Percentiles rank a stretch among this genome's conserved stretches.
phyloP scores from a whole-genome alignment of 2,888 invertebrate species.

The Lithophane semibrunnea region DNA sequence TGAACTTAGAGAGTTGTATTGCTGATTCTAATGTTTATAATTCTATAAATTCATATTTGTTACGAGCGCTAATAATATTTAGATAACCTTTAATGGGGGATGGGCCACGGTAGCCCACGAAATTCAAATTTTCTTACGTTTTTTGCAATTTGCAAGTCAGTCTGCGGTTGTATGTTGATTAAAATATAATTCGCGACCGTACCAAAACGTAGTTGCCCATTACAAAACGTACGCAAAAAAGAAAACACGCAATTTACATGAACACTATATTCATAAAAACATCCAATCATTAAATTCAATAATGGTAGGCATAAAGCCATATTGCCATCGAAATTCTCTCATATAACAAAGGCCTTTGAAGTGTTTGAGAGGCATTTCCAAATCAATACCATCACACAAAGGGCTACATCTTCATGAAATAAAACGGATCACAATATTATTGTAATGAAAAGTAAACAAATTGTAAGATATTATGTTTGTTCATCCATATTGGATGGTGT shows the following conservation, averaged over 20 bases:
- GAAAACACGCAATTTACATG: too few relatives aligned
- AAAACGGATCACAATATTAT: conserved; percentile 72
- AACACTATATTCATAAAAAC: conserved; percentile 9
- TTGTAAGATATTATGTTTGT: conserved; percentile 50
- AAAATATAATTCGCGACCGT: too few relatives aligned
- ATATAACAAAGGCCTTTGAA: conserved; percentile 72
- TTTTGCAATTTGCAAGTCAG: too few relatives aligned
- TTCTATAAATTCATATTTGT: too few relatives aligned
- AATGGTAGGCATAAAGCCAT: conserved; percentile 29
- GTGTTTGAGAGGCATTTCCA: conserved; percentile 70
- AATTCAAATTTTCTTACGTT: too few relatives aligned
- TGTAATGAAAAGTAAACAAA: conserved; percentile 64
- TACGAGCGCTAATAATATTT: too few relatives aligned
- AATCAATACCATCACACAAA: conserved; percentile 74
- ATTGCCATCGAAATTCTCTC: conserved; percentile 65
- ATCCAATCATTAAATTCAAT: conserved; percentile 51
- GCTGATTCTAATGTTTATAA: too few relatives aligned
- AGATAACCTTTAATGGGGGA: not conserved
- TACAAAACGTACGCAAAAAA: too few relatives aligned
- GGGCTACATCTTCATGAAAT: conserved; percentile 69
- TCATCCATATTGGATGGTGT: conserved; percentile 31
- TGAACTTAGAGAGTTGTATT: too few relatives aligned
- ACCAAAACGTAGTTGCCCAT: too few relatives aligned
- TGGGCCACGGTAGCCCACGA: too few relatives aligned
- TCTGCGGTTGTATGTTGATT: too few relatives aligned